Conservation (phyloP, 1,140 invertebrate species). For the Penaeus indicus region DNA sequence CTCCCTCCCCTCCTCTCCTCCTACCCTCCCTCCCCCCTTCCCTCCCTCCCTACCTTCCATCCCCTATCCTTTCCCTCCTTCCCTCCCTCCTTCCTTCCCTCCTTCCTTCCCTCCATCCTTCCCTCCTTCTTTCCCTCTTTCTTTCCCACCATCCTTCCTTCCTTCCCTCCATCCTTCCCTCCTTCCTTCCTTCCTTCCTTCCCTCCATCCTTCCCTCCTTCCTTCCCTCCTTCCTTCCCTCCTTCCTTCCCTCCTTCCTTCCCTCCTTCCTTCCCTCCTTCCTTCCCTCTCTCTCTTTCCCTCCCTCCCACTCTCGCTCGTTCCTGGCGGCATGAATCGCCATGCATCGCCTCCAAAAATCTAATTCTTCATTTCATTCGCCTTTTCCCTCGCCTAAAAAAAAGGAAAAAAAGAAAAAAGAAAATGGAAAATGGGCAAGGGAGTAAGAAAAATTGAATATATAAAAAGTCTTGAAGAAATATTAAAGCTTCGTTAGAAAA, state of each 20-base stretch:
- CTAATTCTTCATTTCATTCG: too few species aligned
- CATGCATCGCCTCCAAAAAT: too few species aligned
- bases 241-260: neutral
- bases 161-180: neutral
- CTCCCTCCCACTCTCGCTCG: neutral
- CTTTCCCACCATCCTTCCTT: neutral
- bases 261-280: neutral
- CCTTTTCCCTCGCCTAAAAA: too few species aligned
- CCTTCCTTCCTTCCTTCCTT: neutral
- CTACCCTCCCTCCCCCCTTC: neutral
- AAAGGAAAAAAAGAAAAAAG: too few species aligned
- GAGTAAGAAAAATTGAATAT: too few species aligned
- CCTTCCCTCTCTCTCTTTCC: neutral
- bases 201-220: neutral
- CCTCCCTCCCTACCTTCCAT: neutral
- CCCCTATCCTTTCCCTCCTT: neutral
- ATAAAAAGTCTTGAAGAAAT: too few species aligned
- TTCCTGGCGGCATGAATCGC: too few species aligned
- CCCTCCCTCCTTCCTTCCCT: neutral
- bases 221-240: too few species aligned
- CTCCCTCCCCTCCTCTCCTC: neutral
- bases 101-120: neutral
- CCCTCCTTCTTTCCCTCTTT: too few species aligned
- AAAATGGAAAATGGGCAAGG: too few species aligned
- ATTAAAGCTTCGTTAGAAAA: too few species aligned